These are phyloP conservation scores for Shinisaurus crocodilurus DNA, from an alignment of 2,113 vertebrate species.

Conservation along the genomic window DNA sequence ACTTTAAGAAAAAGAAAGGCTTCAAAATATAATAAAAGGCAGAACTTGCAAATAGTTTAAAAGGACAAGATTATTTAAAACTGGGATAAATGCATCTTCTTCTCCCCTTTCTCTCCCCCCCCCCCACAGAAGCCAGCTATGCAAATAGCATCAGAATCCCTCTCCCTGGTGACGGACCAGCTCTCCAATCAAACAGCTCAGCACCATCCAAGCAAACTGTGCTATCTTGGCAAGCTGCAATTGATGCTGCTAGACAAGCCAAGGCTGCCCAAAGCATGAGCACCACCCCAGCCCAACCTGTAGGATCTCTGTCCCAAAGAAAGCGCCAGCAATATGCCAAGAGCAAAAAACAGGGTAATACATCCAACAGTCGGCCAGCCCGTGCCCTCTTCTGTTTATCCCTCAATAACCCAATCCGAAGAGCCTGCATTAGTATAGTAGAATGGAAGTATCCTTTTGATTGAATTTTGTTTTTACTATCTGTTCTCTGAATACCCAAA, in stretches of 20 bases:
- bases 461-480: conserved; percentile 23
- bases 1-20: background rate
- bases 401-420: conserved; percentile 97
- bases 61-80: background rate
- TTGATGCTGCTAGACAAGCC: conserved; percentile 96
- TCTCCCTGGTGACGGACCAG: conserved; percentile 93
- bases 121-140: conserved; percentile 92
- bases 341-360: conserved; percentile 98
- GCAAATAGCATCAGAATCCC: conserved; percentile 93
- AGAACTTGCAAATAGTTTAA: background rate
- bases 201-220: conserved; percentile 85
- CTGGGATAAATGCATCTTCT: background rate
- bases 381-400: conserved; percentile 98
- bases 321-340: conserved; percentile 99
- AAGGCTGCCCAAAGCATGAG: conserved; percentile 95
- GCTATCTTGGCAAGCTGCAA: conserved; percentile 95
- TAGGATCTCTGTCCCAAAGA: conserved; percentile 96
- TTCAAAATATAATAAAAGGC: background rate
- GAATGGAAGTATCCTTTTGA: conserved; percentile 99
- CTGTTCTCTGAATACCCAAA: background rate
- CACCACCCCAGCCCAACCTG: conserved; percentile 88
- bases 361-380: conserved; percentile 92
- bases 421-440: conserved; percentile 99
- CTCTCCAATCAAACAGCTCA: conserved; percentile 87
- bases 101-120: conserved; percentile 27